These are phyloP conservation scores for Hirtodrosophila alboralis DNA, from an alignment of 2,888 invertebrate species.

Conservation along the genomic window DNA sequence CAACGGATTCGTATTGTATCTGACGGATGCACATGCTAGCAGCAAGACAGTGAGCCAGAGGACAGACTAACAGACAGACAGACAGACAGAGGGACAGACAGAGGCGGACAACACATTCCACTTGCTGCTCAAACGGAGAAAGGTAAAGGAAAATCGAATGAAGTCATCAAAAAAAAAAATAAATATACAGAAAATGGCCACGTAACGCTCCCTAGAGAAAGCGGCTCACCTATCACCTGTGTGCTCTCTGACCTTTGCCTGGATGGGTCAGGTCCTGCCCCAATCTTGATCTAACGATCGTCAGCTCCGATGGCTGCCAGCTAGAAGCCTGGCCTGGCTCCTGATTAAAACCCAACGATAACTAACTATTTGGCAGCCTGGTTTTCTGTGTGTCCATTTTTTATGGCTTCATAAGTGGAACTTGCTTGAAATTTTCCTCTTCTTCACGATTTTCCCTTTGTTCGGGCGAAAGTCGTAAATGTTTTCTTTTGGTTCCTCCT, in stretches of 20 bases:
- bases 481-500: too few species aligned
- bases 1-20: constrained; percentile 60
- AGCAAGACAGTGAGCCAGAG: constrained; percentile 22
- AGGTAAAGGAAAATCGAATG: constrained; percentile 65
- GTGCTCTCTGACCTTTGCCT: constrained; percentile 1
- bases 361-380: constrained; percentile 44
- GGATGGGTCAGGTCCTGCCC: constrained; percentile 36
- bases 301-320: constrained; percentile 45
- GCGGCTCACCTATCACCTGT: constrained; percentile 62
- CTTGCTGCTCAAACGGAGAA: constrained; percentile 53
- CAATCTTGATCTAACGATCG: constrained; percentile 47
- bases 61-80: constrained; percentile 6
- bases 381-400: constrained; percentile 42
- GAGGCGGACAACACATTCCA: constrained; percentile 41
- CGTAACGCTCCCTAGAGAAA: constrained; percentile 52
- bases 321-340: constrained; percentile 48
- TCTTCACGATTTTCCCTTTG: constrained; percentile 69
- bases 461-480: constrained; percentile 80
- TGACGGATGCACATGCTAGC: constrained; percentile 71
- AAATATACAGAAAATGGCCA: constrained; percentile 49
- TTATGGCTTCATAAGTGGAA: constrained; percentile 79
- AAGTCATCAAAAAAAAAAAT: constrained; percentile 67
- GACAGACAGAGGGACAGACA: constrained; percentile 11
- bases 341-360: constrained; percentile 53
- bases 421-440: constrained; percentile 53